Conservation (phyloP, 2,113 vertebrate genomes). For the Thalassarche chlororhynchos region DNA sequence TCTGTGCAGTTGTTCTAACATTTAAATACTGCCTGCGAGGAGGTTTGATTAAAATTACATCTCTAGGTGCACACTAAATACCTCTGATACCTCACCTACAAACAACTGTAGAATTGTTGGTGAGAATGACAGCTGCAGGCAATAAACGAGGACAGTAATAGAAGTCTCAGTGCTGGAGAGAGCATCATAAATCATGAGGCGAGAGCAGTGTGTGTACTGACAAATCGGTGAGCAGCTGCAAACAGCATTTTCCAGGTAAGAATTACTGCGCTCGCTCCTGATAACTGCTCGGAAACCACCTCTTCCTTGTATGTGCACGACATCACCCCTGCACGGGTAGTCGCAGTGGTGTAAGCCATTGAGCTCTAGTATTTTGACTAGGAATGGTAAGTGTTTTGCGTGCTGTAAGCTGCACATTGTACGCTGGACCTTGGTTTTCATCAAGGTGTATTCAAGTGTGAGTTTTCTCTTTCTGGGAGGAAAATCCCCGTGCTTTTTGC, state of each 20-base stretch:
- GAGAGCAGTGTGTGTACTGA: conserved; percentile 52
- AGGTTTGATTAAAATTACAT: conserved; percentile 57
- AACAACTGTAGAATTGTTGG: conserved; percentile 68
- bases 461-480: background rate
- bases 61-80: conserved; percentile 56
- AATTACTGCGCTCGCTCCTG: conserved; percentile 63
- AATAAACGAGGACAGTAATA: conserved; percentile 75
- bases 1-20: background rate
- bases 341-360: background rate
- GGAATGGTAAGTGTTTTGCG: background rate
- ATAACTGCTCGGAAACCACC: conserved; percentile 75
- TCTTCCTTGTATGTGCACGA: background rate
- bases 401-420: background rate
- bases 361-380: background rate
- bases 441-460: background rate
- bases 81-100: conserved; percentile 75
- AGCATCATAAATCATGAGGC: conserved; percentile 70
- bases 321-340: background rate
- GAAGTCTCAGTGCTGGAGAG: conserved; percentile 65
- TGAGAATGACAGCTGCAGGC: conserved; percentile 80
- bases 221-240: conserved; percentile 69
- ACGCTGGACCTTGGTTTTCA: background rate
- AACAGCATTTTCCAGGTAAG: conserved; percentile 74
- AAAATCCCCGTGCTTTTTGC: background rate
- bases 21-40: conserved; percentile 21